Base-by-base conservation (phyloP, 92 coral and sea anemone genomes). In the Paragorgia papillata region DNA sequence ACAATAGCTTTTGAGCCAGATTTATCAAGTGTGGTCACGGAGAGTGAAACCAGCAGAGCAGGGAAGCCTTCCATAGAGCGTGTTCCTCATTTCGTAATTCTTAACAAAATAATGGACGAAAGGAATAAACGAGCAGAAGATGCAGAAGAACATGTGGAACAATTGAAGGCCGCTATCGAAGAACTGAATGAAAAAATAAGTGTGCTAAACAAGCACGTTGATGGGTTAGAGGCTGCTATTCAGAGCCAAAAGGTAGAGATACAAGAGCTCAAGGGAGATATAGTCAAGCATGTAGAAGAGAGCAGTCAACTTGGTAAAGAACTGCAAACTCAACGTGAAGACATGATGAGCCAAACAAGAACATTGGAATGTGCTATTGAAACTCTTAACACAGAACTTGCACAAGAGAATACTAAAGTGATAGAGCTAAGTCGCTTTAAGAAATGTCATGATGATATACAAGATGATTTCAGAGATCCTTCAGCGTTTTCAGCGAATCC, bases 371-470 rank as follows among this genome's bases (percentile, higher is more conserved):
- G 81, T 87, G 26, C 81, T 79, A 66, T 51, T 1, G 40, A 86
- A 22, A 63, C 79, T 75, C 86, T 94, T 3, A 94, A 89, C 63
- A 88, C 86, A 29, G 90, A 94, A 63, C 88, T 94, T 3, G 43
- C 66, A 26, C 83, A 85, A 49, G 85, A 89, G 40, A 85, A 75
- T 60, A 86, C 83, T 9, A 85, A 66, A 69, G 88, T 84, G 35
- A 62, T 84, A 25, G 85, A 82, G 43, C 80, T 94, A 7, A 80
- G 70, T 50, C 88, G 84, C 63, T 94, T 78, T 77, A 94, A 89
- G 79, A 90, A 85, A 40, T 96, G 98, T 0, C 92, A 94, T 80
- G 97, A 94, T 83, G 69, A 86, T 4, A 87, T 94, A 13, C 92
- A 94, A 70, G 88, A 82, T 53, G 90, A 89, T n/a, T 94, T 94